A percentile compares a stretch with the other conserved stretches of the same genome.
Conservation (phyloP, 2,113 vertebrate species). For the Indri indri region DNA sequence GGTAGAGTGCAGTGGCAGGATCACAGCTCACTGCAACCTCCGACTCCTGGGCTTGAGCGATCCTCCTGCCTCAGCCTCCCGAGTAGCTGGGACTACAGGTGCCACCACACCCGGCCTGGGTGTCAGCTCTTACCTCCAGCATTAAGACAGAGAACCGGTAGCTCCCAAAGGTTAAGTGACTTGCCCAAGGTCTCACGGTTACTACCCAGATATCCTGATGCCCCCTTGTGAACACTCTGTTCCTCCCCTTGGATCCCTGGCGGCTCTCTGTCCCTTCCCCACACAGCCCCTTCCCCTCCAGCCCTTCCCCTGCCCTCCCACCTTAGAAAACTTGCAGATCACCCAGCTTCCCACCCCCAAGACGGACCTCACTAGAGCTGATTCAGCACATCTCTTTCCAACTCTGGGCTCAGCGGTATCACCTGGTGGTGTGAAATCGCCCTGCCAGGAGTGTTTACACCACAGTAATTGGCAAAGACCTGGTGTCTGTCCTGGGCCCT, state of each 20-base stretch:
- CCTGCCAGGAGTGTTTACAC: not conserved
- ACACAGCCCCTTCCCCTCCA: not conserved
- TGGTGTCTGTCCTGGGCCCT: accelerated
- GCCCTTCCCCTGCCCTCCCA: not conserved
- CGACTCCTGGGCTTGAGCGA: too few species aligned
- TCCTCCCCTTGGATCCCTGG: not conserved
- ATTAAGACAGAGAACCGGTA: not conserved
- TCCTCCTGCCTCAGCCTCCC: too few species aligned
- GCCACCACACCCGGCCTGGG: too few species aligned
- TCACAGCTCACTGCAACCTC: too few species aligned
- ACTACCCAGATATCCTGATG: not conserved
- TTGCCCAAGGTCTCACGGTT: not conserved
- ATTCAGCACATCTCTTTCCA: too few species aligned
- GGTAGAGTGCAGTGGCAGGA: too few species aligned
- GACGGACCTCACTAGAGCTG: not conserved
- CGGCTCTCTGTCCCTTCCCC: not conserved
- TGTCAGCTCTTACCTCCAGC: accelerated
- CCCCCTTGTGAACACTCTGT: not conserved
- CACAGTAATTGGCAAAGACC: not conserved
- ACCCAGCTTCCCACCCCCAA: accelerated
- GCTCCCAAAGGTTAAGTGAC: not conserved
- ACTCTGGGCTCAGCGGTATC: accelerated
- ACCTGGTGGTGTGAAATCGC: accelerated
- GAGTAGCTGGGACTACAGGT: too few species aligned
- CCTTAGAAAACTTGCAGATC: not conserved